Percentiles rank a stretch among this genome's conserved stretches.
Conservation (phyloP, 2,888 invertebrate species). For the Deroplatys truncata region DNA sequence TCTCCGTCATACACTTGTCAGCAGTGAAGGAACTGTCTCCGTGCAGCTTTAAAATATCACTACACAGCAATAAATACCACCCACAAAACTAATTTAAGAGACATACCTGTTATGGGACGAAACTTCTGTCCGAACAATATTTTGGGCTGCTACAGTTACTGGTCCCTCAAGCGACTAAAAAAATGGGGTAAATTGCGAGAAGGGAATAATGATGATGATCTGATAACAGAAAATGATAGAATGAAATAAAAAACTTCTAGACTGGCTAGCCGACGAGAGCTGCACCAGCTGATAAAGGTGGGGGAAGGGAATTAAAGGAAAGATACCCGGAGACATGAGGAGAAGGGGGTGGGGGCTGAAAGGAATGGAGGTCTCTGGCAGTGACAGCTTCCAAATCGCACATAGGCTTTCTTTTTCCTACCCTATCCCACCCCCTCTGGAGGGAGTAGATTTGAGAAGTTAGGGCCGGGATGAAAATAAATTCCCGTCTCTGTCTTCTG, state of each 20-base stretch:
- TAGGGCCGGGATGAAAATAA: conserved; percentile 16
- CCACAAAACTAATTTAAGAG: too few relatives aligned
- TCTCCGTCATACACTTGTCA: too few relatives aligned
- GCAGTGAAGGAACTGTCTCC: too few relatives aligned
- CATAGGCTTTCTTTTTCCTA: conserved; percentile 5
- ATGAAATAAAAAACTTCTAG: background rate
- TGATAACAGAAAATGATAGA: background rate
- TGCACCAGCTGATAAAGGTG: conserved; percentile 11
- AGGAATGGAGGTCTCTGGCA: conserved; percentile 24
- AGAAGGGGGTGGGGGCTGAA: background rate
- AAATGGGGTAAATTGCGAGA: background rate
- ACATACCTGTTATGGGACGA: too few relatives aligned
- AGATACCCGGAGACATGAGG: background rate
- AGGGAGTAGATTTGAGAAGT: background rate
- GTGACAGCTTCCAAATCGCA: conserved; percentile 31
- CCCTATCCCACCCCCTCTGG: background rate
- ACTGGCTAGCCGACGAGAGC: background rate
- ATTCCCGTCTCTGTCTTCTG: conserved; percentile 26
- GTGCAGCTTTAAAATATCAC: too few relatives aligned
- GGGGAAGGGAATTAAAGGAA: conserved; percentile 10
- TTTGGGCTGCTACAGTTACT: background rate
- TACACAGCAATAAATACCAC: too few relatives aligned
- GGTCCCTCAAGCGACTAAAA: background rate
- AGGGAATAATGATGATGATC: background rate
- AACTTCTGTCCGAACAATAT: too few relatives aligned